Evolutionary conservation across 2,797 vertebrate species (phyloP), one percentile per base, ranked within the genome.

Genomic region (Thalassophryne amazonica): DNA sequence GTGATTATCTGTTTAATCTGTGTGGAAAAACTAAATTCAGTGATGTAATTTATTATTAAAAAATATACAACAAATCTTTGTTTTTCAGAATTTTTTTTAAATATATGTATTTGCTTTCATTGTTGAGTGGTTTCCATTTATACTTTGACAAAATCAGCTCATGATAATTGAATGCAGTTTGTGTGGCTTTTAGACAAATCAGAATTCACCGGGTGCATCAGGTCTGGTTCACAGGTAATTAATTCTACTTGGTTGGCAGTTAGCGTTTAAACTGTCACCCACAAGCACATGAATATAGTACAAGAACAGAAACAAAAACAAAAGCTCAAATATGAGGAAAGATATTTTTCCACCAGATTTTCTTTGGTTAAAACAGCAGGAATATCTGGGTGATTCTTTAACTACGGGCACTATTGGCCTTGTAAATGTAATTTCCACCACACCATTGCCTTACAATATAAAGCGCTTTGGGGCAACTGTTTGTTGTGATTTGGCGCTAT

Each of bases 201-300:
- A 35, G 65, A 18, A 17, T 16, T 24, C 11, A n/a, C 4, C 27
- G 20, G 20, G 11, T 23, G 4, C 0, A 7, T 15, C 14, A 12
- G n/a, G 45, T 22, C 18, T 45, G 37, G 45, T 72, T 66, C 51
- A 70, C 65, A 46, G 61, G 76, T 68, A 79, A 73, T 59, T 70
- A 10, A 4, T 16, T 19, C 27, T 45, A 20, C 13, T 56, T 18
- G 17, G 13, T 27, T 25, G 18, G 23, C 36, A 13, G 13, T 27
- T 25, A 18, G 23, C 36, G 13, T 39, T 62, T 6, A 37, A 39
- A 38, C 17, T 31, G 11, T 16, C 16, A 18, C 13, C 6, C 17
- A 21, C 7, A 30, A 1, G 37, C 17, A 10, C 1, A 2, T 24
- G 28, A 34, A 37, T 0, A 3, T 25, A 13, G 4, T 8, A 3